A percentile compares a stretch with the other conserved stretches of the same genome.
Conservation (phyloP, 2,888 invertebrate species). For the Callyntrura sp. region DNA sequence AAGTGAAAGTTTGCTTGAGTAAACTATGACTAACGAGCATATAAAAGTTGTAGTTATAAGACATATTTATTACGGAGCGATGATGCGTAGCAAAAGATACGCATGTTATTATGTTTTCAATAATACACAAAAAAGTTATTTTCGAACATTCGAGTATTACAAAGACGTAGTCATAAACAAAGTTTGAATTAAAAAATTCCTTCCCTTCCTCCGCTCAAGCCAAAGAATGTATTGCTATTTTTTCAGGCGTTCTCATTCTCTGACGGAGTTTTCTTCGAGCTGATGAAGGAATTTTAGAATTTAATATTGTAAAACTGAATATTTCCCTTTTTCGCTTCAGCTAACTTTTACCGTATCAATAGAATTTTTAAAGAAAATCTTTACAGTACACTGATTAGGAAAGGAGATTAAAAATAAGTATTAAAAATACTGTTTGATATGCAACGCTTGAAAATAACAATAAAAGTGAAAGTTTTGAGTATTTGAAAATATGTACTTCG, state of each 20-base stretch:
- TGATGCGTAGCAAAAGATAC: neutral
- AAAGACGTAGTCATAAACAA: conserved; percentile 46
- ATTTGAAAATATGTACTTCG: too few relatives aligned
- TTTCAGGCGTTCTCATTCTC: neutral
- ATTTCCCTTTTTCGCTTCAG: neutral
- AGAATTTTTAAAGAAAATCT: neutral
- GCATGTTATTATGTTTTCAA: neutral
- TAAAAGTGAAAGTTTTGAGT: too few relatives aligned
- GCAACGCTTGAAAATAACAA: too few relatives aligned
- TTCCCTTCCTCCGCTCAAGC: conserved; percentile 10
- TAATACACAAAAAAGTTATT: neutral
- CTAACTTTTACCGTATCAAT: neutral
- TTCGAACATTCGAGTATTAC: neutral
- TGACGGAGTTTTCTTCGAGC: conserved; percentile 24
- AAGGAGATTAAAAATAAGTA: too few relatives aligned
- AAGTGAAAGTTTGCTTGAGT: neutral
- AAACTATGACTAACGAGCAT: neutral
- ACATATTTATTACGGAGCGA: neutral
- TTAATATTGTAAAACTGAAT: conserved; percentile 5
- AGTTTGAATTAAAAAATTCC: conserved; percentile 54
- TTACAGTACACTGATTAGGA: neutral
- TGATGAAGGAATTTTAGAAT: conserved; percentile 54
- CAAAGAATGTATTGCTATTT: neutral
- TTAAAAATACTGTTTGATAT: neutral
- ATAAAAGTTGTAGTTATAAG: neutral